Evolutionary conservation across 2,888 invertebrate species (phyloP), one percentile per base, ranked within the genome.

Genomic region (Augochlorella aurata): DNA sequence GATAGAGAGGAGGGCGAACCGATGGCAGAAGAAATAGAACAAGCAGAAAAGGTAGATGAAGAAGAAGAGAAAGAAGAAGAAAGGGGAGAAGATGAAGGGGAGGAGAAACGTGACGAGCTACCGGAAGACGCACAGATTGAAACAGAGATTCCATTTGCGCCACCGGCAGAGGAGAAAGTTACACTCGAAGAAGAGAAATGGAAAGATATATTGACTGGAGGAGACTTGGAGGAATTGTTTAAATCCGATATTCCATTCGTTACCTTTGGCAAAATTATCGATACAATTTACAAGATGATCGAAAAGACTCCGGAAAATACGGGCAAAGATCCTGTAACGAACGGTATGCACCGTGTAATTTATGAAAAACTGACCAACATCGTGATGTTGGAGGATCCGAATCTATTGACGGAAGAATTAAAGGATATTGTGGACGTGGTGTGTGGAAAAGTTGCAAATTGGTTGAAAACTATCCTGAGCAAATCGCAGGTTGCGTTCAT

Each of bases 271-370:
- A 87, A 88, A 47, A 89, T 92, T 44, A 83, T 92, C 50, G 88
- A 92, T 7, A 87, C 89, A 2, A 67, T 92, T 14, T 89, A 90
- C 72, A 81, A 83, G 24, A 89, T 91, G 78, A 73, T 92, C 24
- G 89, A 90, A 24, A 61, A 74, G 0, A 84, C 83, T 18, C 74
- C 83, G 0, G 90, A 88, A 47, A 91, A 89, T 65, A 66, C 75
- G 0, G 88, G 85, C 2, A 78, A 85, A 0, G 90, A 91, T 73
- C 81, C 85, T 0, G 69, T 90, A 18, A 88, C 85, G 4, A 91
- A 91, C 63, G 88, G 90, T 1, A 82, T 93, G n/a, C 91, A 92
- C 74, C 86, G 91, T 1, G 90, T 89, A 0, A 86, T 93, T 47
- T 92, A 89, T 67, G 91, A 90, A 66, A 92, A 91, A 67, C 76